Evolutionary conservation across 2,113 vertebrate genomes (phyloP), one percentile per base, ranked within the genome.

Genomic region (Campylomormyrus numenius): DNA sequence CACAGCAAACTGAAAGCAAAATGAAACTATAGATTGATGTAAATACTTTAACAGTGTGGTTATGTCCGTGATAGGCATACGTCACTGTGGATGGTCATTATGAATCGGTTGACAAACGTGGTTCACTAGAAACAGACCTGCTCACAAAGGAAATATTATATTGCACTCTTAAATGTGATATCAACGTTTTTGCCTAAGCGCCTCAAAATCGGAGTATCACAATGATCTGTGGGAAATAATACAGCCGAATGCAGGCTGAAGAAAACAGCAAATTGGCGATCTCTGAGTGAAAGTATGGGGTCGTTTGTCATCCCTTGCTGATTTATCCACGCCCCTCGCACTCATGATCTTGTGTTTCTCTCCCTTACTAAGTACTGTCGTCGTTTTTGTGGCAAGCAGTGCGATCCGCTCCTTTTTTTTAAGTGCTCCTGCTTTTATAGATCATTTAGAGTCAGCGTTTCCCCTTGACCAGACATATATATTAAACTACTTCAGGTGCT

Each of bases 311-410:
- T n/a, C 9, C 77, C 11, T 45, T 45, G 42, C 87, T 77, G 46
- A n/a, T 77, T 74, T 77, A 89, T 66, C 56, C 66, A 89, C 88
- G 88, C 88, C 88, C 88, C 88, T 74, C 10, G 48, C 27, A 77
- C 45, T 35, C 52, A 45, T 46, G 27, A 8, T 70, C 87, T 88
- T 58, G 66, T 62, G 87, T 45, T 42, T 70, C 45, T 56, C 56
- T 56, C 31, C 31, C 87, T 88, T 70, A 46, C 42, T 45, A 48
- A 56, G 87, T 21, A 88, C 21, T 49, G 31, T 66, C 42, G 87
- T 45, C 42, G 87, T 88, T 88, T 24, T 31, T 87, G 17, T 88
- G 31, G 42, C 35, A 88, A 88, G 52, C 10, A 27, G 87, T 42
- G 39, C 13, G 58, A 70, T 35, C 45, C 15, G 46, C 62, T 70